Conservation (phyloP, 2,797 vertebrate genomes). For the Alectoris magna region DNA sequence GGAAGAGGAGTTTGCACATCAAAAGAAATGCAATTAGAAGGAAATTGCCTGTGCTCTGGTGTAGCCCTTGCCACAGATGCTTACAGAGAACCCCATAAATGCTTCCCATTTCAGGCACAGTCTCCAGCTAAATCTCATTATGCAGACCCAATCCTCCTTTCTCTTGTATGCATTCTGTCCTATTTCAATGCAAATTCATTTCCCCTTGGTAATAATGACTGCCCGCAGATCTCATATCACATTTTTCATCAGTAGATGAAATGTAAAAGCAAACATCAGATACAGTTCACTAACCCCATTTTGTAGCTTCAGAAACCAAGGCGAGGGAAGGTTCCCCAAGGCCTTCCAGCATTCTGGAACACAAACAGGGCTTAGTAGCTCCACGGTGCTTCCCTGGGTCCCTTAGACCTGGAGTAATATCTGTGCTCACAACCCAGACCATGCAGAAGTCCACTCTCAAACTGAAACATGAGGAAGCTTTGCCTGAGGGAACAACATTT, state of each 20-base stretch:
- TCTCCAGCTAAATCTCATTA: not conserved
- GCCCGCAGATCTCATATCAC: not conserved
- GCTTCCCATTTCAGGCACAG: not conserved
- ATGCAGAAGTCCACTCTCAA: not conserved
- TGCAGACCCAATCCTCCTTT: not conserved
- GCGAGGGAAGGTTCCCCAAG: not conserved
- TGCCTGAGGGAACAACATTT: too few relatives aligned
- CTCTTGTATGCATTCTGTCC: not conserved
- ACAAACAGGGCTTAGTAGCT: not conserved
- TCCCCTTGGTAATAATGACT: not conserved
- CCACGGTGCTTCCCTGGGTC: not conserved
- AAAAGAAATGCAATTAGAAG: not conserved
- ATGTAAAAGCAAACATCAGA: not conserved
- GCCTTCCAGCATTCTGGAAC: not conserved
- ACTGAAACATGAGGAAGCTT: not conserved
- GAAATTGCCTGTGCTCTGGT: not conserved
- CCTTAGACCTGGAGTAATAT: not conserved
- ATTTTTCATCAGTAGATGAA: not conserved
- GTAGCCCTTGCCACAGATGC: not conserved
- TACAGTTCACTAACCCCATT: not conserved
- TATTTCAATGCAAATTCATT: not conserved
- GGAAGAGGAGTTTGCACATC: not conserved
- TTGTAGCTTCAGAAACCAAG: not conserved
- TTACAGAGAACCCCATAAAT: not conserved
- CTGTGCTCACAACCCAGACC: not conserved